These are phyloP conservation scores for Idaea biselata DNA, from an alignment of 2,888 invertebrate species.

Conservation along the genomic window DNA sequence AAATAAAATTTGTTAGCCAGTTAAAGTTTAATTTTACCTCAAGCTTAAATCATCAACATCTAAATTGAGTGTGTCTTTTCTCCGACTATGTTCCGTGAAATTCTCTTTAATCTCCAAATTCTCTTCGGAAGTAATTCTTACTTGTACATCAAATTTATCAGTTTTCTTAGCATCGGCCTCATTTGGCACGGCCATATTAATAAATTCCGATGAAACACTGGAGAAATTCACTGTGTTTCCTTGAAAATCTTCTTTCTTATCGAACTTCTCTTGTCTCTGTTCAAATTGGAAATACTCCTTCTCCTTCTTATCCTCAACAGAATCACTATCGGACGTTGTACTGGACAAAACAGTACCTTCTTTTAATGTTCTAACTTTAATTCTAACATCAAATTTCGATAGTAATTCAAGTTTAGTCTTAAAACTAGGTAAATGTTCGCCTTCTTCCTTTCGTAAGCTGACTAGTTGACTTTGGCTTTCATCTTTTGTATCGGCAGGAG, in stretches of 20 bases:
- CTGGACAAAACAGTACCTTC: conserved; percentile 61
- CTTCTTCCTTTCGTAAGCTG: conserved; percentile 41
- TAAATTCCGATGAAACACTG: conserved; percentile 57
- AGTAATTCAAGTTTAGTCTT: conserved; percentile 72
- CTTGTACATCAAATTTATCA: conserved; percentile 75
- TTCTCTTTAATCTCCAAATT: conserved; percentile 68
- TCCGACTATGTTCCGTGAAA: conserved; percentile 45
- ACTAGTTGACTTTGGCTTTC: conserved; percentile 39
- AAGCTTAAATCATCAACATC: conserved; percentile 80
- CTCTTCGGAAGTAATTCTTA: conserved; percentile 74
- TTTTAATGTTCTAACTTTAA: conserved; percentile 73
- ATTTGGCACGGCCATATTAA: conserved; percentile 74
- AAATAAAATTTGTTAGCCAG: conserved; percentile 2
- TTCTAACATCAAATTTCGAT: conserved; percentile 78
- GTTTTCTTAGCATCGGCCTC: conserved; percentile 67
- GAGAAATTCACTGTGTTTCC: conserved; percentile 54
- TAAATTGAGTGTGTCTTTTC: conserved; percentile 70
- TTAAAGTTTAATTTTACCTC: conserved; percentile 45
- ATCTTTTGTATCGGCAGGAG: conserved; percentile 39
- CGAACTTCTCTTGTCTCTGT: conserved; percentile 54
- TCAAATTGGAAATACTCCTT: conserved; percentile 45
- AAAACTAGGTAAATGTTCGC: conserved; percentile 50
- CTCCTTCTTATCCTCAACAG: conserved; percentile 45
- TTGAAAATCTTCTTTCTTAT: conserved; percentile 42
- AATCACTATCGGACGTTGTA: conserved; percentile 66